A percentile compares a stretch with the other conserved stretches of the same genome.
These are phyloP conservation scores for Neotragus pygmaeus DNA, from an alignment of 2,113 vertebrate genomes.

Conservation along the genomic window DNA sequence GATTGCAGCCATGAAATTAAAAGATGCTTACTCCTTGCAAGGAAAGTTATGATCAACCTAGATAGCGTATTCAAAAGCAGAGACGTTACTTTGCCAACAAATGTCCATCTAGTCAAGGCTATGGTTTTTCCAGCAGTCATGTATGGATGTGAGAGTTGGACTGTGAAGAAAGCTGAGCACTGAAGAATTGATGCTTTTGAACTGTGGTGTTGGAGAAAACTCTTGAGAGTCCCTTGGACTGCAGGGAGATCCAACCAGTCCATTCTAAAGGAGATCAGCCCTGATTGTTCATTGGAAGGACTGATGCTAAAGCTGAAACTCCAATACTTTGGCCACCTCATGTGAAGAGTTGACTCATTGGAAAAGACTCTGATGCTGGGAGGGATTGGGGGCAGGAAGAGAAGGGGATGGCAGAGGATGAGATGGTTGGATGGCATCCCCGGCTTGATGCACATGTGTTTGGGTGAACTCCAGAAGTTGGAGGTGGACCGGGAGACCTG, in stretches of 20 bases:
- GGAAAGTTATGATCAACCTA: not conserved
- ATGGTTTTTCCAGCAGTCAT: not conserved
- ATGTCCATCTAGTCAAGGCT: not conserved
- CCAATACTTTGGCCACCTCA: not conserved
- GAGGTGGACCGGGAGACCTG: too few relatives aligned
- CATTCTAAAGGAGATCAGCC: not conserved
- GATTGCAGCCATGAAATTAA: too few relatives aligned
- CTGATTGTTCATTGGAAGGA: not conserved
- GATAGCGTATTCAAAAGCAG: not conserved
- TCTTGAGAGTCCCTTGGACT: not conserved
- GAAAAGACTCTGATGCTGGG: not conserved
- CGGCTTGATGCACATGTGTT: rapidly evolving
- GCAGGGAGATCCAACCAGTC: not conserved
- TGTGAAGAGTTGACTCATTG: not conserved
- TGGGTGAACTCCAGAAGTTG: rapidly evolving
- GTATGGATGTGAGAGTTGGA: not conserved
- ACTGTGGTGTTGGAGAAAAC: not conserved
- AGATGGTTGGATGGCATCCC: not conserved
- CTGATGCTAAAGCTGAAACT: not conserved
- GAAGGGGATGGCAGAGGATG: not conserved
- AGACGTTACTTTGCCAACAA: not conserved
- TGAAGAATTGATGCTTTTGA: not conserved
- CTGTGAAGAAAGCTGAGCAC: not conserved
- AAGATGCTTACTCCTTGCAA: not conserved
- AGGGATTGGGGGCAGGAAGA: not conserved